These are phyloP conservation scores for Drosophila bipectinata DNA, from an alignment of 1,140 invertebrate genomes.

Conservation along the genomic window DNA sequence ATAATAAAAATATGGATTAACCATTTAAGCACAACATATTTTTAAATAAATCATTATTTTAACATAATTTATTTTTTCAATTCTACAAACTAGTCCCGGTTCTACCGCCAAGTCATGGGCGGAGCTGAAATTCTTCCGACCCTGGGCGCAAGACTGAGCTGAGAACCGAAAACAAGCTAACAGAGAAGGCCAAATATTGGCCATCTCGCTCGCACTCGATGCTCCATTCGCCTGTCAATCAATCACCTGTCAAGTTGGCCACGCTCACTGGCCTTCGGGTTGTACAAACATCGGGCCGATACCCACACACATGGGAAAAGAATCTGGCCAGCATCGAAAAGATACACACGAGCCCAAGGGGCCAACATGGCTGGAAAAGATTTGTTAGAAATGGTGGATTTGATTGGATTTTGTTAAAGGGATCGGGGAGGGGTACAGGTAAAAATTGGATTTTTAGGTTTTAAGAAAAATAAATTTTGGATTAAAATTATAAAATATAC, in stretches of 20 bases:
- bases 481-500: no score
- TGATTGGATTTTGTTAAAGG: background rate
- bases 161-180: constrained; percentile 12
- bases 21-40: no score
- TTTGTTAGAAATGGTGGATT: constrained; percentile 28
- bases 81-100: background rate
- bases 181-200: background rate
- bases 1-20: no score
- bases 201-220: constrained; percentile 41
- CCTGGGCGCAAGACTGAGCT: constrained; percentile 14
- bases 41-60: no score
- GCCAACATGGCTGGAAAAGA: constrained; percentile 9
- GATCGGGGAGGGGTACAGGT: background rate
- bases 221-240: constrained; percentile 68
- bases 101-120: constrained; percentile 24
- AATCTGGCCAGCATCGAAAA: constrained; percentile 17
- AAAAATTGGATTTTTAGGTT: no score
- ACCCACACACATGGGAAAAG: constrained; percentile 23
- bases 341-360: constrained; percentile 10
- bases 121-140: constrained; percentile 51
- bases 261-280: constrained; percentile 55
- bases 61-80: background rate
- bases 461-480: no score
- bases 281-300: constrained; percentile 13
- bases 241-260: constrained; percentile 78